Evolutionary conservation across 2,888 invertebrate genomes (phyloP).

Genomic region (Cheilosia scutellata): DNA sequence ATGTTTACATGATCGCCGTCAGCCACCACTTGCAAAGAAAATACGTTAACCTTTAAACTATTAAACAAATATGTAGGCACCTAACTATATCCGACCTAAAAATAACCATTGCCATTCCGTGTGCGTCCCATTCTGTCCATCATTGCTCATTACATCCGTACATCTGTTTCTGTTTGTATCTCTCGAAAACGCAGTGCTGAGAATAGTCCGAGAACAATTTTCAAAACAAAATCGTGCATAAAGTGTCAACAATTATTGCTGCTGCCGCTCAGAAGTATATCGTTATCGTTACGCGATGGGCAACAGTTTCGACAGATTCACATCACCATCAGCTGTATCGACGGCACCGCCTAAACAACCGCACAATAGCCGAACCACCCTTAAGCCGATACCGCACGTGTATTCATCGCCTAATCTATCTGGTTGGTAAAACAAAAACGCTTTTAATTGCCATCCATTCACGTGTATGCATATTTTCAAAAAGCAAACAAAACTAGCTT

Average conservation of each 20-base stretch:
- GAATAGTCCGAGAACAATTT: background rate
- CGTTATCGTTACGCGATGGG: conserved; percentile 78
- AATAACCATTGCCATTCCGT: conserved; percentile 36
- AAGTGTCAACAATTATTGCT: conserved; percentile 13
- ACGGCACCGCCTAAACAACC: conserved; percentile 42
- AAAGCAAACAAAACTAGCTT: conserved; percentile 42
- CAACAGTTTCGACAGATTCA: conserved; percentile 81
- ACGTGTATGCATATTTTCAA: conserved; percentile 26
- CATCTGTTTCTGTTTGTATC: conserved; percentile 31
- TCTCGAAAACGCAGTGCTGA: conserved; percentile 17
- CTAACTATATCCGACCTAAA: conserved; percentile 6
- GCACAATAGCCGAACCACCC: conserved; percentile 40
- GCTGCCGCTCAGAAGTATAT: background rate
- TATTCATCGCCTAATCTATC: conserved; percentile 82
- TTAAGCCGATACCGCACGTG: conserved; percentile 79
- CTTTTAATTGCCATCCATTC: conserved; percentile 36
- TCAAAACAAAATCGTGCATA: background rate
- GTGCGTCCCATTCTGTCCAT: conserved; percentile 20
- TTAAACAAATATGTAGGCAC: background rate
- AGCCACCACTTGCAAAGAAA: background rate
- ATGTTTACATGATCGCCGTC: background rate
- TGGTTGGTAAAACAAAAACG: conserved; percentile 80
- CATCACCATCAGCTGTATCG: conserved; percentile 69
- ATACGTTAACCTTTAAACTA: background rate
- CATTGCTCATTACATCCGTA: conserved; percentile 20